Conservation (phyloP, 2,113 vertebrate genomes). For the Oncorhynchus mykiss region DNA sequence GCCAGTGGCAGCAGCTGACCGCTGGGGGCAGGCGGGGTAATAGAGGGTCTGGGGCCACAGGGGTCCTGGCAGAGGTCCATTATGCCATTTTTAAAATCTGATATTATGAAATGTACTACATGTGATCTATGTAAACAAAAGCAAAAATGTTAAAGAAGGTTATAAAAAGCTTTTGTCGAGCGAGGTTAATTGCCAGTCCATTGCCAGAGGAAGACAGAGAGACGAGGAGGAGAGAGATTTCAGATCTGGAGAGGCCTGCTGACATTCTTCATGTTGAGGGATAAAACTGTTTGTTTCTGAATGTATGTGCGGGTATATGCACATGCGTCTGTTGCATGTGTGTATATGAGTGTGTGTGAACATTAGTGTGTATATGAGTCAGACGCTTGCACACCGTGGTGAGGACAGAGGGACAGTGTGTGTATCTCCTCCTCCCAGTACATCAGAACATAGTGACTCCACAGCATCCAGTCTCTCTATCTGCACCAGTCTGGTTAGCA, state of each 20-base stretch:
- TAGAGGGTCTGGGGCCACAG: slow-evolving; percentile 1
- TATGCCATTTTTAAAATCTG: not conserved
- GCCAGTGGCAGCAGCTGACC: slow-evolving; percentile 61
- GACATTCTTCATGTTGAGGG: slow-evolving; percentile 71
- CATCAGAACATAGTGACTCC: slow-evolving; percentile 90
- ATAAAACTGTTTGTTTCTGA: slow-evolving; percentile 29
- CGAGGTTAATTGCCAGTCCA: slow-evolving; percentile 9
- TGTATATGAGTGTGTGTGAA: not conserved
- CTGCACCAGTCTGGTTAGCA: slow-evolving; percentile 93
- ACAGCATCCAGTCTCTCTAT: slow-evolving; percentile 94
- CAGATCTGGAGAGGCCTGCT: slow-evolving; percentile 25
- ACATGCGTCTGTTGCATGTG: not conserved
- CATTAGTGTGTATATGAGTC: slow-evolving; percentile 13
- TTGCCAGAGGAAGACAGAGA: too few relatives aligned
- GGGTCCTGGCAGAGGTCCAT: too few relatives aligned
- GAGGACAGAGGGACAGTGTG: slow-evolving; percentile 59
- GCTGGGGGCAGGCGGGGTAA: slow-evolving; percentile 20
- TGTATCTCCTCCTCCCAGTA: slow-evolving; percentile 75
- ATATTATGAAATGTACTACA: not conserved
- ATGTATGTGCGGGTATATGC: slow-evolving; percentile 7
- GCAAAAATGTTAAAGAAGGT: too few relatives aligned
- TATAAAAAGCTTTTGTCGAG: slow-evolving; percentile 17
- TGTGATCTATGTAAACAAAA: not conserved
- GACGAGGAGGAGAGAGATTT: not conserved
- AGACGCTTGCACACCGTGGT: slow-evolving; percentile 80